A percentile compares a stretch with the other conserved stretches of the same genome.
Evolutionary conservation across 1,140 invertebrate genomes (phyloP).

Genomic region (Tetramorium alpestre): DNA sequence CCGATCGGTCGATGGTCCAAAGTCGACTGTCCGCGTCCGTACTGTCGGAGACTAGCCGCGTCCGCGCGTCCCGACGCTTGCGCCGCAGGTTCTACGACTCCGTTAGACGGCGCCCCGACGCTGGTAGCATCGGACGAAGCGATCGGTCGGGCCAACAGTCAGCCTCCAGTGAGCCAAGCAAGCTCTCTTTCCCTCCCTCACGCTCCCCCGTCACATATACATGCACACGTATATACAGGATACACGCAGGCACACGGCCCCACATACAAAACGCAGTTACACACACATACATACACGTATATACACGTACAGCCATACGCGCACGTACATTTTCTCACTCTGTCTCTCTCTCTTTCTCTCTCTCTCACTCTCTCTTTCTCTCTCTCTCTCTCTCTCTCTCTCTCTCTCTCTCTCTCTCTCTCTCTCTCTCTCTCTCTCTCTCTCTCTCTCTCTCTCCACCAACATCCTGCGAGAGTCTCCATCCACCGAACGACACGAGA

Average conservation of each 20-base stretch:
- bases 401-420: not conserved
- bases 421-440: constrained; percentile 2
- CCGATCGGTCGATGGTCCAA: constrained; percentile 80
- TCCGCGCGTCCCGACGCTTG: constrained; percentile 78
- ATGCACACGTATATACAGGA: constrained; percentile 44
- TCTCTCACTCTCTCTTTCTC: not conserved
- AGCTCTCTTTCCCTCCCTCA: constrained; percentile 71
- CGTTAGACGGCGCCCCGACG: constrained; percentile 81
- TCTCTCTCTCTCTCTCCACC: constrained; percentile 34
- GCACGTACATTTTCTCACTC: constrained; percentile 21
- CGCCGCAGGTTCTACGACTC: constrained; percentile 73
- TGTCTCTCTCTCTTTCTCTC: constrained; percentile 14
- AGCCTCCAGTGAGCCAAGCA: constrained; percentile 79
- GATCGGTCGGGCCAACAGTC: constrained; percentile 78
- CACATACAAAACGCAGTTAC: constrained; percentile 18
- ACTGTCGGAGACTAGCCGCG: constrained; percentile 62
- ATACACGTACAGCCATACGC: constrained; percentile 17
- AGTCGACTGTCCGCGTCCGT: constrained; percentile 78
- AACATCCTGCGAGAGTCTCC: constrained; percentile 70
- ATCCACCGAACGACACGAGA: constrained; percentile 72
- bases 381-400: constrained; percentile 1
- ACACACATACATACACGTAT: not conserved
- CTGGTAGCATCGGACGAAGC: constrained; percentile 80
- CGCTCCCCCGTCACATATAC: constrained; percentile 54
- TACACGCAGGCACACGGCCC: constrained; percentile 15